Evolutionary conservation across 1,140 invertebrate species (phyloP).

Genomic region (Anoplophora glabripennis): DNA sequence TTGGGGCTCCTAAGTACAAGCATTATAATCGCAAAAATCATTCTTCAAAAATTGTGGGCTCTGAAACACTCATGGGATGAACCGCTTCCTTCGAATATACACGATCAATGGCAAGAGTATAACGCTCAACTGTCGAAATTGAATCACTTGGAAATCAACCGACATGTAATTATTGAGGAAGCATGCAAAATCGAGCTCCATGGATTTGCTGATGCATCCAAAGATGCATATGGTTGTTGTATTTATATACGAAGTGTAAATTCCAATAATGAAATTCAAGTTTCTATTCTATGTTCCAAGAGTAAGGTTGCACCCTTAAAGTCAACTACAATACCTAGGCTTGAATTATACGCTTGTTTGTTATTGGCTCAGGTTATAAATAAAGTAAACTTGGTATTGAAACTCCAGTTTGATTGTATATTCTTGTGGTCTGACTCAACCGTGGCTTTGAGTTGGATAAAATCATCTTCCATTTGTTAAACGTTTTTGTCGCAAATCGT

Average conservation of each 20-base stretch:
- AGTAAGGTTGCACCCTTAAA: conserved; percentile 40
- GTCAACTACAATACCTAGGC: conserved; percentile 35
- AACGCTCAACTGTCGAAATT: too few species aligned
- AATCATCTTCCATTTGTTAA: conserved; percentile 28
- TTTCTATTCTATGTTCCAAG: conserved; percentile 37
- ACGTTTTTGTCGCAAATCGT: conserved; percentile 44
- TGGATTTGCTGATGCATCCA: background rate
- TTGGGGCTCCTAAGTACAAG: conserved; percentile 48
- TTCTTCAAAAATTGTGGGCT: conserved; percentile 51
- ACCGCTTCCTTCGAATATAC: background rate
- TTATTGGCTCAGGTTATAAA: conserved; percentile 23
- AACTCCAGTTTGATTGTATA: conserved; percentile 12
- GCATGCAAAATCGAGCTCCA: too few species aligned
- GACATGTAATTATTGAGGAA: too few species aligned
- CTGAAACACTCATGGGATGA: conserved; percentile 22
- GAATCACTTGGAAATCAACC: background rate
- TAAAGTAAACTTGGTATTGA: conserved; percentile 16
- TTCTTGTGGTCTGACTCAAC: conserved; percentile 49
- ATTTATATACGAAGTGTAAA: conserved; percentile 34
- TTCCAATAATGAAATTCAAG: conserved; percentile 7
- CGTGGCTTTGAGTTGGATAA: conserved; percentile 42
- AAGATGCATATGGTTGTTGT: conserved; percentile 39
- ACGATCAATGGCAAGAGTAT: too few species aligned
- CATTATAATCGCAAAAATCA: conserved; percentile 47
- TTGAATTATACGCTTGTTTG: conserved; percentile 31